phyloP scores from a whole-genome alignment of 1,140 invertebrate genomes.

The Brachionus angularis region DNA sequence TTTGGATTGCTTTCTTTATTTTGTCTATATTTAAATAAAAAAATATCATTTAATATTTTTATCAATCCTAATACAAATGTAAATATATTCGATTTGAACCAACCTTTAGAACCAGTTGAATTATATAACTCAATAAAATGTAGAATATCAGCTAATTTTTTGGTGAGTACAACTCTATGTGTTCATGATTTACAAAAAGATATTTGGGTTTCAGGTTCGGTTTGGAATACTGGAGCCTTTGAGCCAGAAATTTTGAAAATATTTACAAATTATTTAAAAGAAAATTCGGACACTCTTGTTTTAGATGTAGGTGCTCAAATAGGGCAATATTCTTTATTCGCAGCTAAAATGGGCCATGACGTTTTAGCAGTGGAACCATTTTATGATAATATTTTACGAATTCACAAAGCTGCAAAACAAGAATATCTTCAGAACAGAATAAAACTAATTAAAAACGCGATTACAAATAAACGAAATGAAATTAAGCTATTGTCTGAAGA shows the following conservation, averaged over 20 bases:
- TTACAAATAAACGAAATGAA: background rate
- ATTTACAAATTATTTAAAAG: background rate
- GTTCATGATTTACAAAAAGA: slow-evolving; percentile 6
- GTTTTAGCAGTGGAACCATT: slow-evolving; percentile 5
- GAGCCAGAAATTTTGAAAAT: background rate
- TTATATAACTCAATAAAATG: background rate
- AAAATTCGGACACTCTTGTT: background rate
- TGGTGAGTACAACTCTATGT: slow-evolving; percentile 10
- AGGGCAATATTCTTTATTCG: slow-evolving; percentile 8
- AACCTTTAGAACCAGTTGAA: background rate
- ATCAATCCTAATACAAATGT: too few relatives aligned
- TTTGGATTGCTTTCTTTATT: too few relatives aligned
- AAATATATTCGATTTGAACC: too few relatives aligned
- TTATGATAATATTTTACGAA: background rate
- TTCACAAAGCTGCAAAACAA: background rate
- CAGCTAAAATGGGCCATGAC: background rate
- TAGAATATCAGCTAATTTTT: slow-evolving; percentile 2
- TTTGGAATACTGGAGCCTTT: background rate
- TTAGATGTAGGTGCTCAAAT: slow-evolving; percentile 13
- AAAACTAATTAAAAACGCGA: slow-evolving; percentile 1
- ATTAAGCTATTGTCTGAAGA: background rate
- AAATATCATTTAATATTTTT: too few relatives aligned
- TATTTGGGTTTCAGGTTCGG: slow-evolving; percentile 18
- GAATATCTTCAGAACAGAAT: slow-evolving; percentile 4
- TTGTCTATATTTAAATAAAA: too few relatives aligned